These are phyloP conservation scores for Buphagus erythrorhynchus DNA, from an alignment of 2,797 vertebrate genomes.

Conservation along the genomic window DNA sequence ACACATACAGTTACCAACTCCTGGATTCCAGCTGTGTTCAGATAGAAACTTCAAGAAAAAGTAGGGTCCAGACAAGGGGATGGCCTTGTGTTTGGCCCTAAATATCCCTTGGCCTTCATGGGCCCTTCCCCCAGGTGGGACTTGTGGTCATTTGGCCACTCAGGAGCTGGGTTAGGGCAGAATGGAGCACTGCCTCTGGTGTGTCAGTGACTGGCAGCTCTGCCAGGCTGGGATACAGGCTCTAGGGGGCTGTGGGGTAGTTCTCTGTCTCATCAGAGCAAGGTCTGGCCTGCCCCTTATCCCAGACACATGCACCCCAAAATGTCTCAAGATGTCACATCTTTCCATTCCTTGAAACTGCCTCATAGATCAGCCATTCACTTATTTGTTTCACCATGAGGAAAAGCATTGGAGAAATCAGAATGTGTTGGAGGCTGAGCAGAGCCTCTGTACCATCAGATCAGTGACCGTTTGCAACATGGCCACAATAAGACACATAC, in stretches of 20 bases:
- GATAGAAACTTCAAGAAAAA: not conserved
- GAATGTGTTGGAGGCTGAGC: not conserved
- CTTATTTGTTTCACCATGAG: not conserved
- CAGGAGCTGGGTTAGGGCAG: not conserved
- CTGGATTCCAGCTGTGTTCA: not conserved
- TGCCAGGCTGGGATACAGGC: not conserved
- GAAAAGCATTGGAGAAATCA: not conserved
- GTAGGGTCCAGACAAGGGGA: not conserved
- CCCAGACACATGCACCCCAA: too few relatives aligned
- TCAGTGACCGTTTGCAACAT: not conserved
- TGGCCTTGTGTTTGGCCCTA: accelerated
- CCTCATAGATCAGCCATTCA: not conserved
- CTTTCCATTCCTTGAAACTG: not conserved
- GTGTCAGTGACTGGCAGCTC: not conserved
- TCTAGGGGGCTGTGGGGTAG: accelerated
- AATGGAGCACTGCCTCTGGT: not conserved
- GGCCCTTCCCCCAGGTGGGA: not conserved
- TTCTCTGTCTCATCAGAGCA: not conserved
- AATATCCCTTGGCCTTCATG: not conserved
- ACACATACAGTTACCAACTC: not conserved
- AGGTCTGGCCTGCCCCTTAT: not conserved
- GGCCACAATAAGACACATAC: accelerated
- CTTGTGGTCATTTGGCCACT: not conserved
- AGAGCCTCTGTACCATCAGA: not conserved
- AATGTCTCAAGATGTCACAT: not conserved